phyloP scores from a whole-genome alignment of 2,888 invertebrate species.

The Tryphoninae sp. region DNA sequence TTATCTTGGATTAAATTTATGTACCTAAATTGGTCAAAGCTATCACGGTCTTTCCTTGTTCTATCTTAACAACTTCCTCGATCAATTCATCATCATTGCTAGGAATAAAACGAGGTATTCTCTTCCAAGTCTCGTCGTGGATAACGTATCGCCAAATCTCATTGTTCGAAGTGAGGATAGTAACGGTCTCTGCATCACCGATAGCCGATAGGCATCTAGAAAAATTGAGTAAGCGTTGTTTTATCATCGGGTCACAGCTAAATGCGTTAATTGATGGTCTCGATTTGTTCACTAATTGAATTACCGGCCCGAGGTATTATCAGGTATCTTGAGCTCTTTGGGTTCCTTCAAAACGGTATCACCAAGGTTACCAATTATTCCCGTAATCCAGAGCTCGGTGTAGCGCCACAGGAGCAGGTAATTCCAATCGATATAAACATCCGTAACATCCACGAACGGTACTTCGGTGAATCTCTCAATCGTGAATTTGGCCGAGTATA shows the following conservation, averaged over 20 bases:
- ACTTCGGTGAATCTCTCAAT: conserved; percentile 65
- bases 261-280: neutral
- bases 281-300: neutral
- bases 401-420: conserved; percentile 76
- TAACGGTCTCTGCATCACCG: conserved; percentile 71
- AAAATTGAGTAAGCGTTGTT: conserved; percentile 10
- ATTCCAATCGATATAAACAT: conserved; percentile 78
- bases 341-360: conserved; percentile 35
- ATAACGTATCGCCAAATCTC: conserved; percentile 76
- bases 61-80: conserved; percentile 74
- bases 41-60: conserved; percentile 70
- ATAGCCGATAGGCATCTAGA: conserved; percentile 73
- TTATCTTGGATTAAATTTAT: conserved; percentile 2
- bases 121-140: conserved; percentile 73
- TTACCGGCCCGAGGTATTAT: conserved; percentile 67
- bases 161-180: conserved; percentile 70
- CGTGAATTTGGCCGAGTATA: conserved; percentile 43
- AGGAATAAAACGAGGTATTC: conserved; percentile 71
- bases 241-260: neutral
- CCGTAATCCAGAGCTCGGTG: conserved; percentile 71
- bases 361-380: conserved; percentile 58
- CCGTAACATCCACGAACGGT: conserved; percentile 67
- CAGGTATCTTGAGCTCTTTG: conserved; percentile 71
- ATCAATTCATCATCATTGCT: conserved; percentile 55
- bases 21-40: conserved; percentile 78